Evolutionary conservation across 2,888 invertebrate species (phyloP).

Genomic region (Leucophenga maculata): DNA sequence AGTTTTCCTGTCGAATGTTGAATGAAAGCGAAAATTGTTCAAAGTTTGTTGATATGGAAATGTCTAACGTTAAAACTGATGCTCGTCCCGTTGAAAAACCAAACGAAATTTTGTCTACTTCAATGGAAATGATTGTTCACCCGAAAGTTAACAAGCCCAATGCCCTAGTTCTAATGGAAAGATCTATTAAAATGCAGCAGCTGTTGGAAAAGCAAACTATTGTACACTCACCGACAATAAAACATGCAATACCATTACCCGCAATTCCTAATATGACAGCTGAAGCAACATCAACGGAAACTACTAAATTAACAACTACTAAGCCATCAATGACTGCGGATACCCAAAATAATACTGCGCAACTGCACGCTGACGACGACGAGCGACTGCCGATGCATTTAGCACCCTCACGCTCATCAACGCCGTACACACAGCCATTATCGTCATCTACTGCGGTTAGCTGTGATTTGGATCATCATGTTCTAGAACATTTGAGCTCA

Average conservation of each 20-base stretch:
- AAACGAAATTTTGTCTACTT: conserved; percentile 5
- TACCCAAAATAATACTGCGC: conserved; percentile 20
- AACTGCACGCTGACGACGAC: conserved; percentile 56
- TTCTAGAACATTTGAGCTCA: conserved; percentile 53
- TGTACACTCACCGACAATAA: conserved; percentile 42
- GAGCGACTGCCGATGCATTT: conserved; percentile 62
- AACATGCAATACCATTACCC: conserved; percentile 57
- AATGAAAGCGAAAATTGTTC: conserved; percentile 27
- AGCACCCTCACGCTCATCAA: conserved; percentile 67
- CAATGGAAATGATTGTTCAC: conserved; percentile 48
- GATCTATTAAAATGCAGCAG: conserved; percentile 47
- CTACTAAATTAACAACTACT: neutral
- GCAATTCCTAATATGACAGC: conserved; percentile 19
- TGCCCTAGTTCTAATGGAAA: conserved; percentile 44
- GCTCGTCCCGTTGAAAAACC: too few species aligned
- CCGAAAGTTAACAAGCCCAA: conserved; percentile 49
- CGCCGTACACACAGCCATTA: conserved; percentile 63
- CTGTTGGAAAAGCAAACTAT: conserved; percentile 47
- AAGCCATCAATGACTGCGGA: neutral
- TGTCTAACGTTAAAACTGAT: conserved; percentile 35
- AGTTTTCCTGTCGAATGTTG: conserved; percentile 35
- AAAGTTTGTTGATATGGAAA: conserved; percentile 38
- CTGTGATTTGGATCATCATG: conserved; percentile 57
- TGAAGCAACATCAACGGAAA: conserved; percentile 17
- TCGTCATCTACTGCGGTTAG: conserved; percentile 58